phyloP scores from a whole-genome alignment of 2,113 vertebrate species.

The rabbit (Oryctolagus cuniculus) region mOryCun1.1 NC_091435.1:164538501-164539000 shows the following conservation, averaged over 20 bases:
- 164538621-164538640: not conserved
- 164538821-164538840: fast-evolving
- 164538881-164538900: not conserved
- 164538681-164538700: not conserved
- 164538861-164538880: not conserved
- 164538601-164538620: not conserved
- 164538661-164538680: not conserved
- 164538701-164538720: not conserved
- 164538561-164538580: not conserved
- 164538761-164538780: not conserved
- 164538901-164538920: not conserved
- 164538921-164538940: not conserved
- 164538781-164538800: not conserved
- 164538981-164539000: not conserved
- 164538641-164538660: not conserved
- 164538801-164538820: not conserved
- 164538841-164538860: not conserved
- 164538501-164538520: not conserved
- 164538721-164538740: not conserved
- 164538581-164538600: not conserved
- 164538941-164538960: not conserved
- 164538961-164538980: not conserved
- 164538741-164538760: slow-evolving; percentile 27
- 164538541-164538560: not conserved
- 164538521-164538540: not conserved